phyloP scores from a whole-genome alignment of 2,113 vertebrate genomes.

The Scytalopus superciliaris region DNA sequence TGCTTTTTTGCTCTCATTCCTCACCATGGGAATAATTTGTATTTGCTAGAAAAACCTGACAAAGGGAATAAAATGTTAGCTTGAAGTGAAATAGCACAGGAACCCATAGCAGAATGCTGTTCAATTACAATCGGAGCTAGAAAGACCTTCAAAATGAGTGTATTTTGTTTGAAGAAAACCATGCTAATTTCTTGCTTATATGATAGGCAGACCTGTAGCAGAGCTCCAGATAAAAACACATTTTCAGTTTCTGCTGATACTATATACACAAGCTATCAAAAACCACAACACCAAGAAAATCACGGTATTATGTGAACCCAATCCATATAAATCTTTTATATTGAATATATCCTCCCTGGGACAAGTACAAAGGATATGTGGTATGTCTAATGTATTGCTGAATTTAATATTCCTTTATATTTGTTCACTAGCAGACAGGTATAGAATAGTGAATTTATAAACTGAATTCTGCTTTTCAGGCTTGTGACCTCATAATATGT shows the following conservation, averaged over 20 bases:
- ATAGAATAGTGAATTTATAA: slow-evolving; percentile 42
- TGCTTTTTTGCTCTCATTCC: background rate
- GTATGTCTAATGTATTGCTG: slow-evolving; percentile 20
- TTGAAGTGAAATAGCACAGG: slow-evolving; percentile 34
- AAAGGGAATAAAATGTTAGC: slow-evolving; percentile 28
- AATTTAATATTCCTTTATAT: slow-evolving; percentile 41
- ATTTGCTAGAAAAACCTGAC: slow-evolving; percentile 7
- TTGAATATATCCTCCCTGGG: slow-evolving; percentile 7
- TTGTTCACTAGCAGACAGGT: slow-evolving; percentile 49
- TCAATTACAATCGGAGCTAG: slow-evolving; percentile 18
- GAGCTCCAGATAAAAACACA: slow-evolving; percentile 52
- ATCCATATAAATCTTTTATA: slow-evolving; percentile 57
- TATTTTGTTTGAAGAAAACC: slow-evolving; percentile 23
- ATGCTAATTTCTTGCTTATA: slow-evolving; percentile 55
- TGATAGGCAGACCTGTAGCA: slow-evolving; percentile 25
- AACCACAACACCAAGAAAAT: slow-evolving; percentile 44
- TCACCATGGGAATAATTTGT: background rate
- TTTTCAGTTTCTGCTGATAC: slow-evolving; percentile 37
- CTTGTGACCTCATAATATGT: background rate
- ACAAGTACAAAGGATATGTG: slow-evolving; percentile 47
- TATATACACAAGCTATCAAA: slow-evolving; percentile 63
- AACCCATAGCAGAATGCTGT: slow-evolving; percentile 2
- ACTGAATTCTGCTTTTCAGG: slow-evolving; percentile 45
- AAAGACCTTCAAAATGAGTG: background rate
- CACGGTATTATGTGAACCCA: slow-evolving; percentile 50